Conservation (phyloP, 2,797 vertebrate genomes). For the Hydrophis major region DNA sequence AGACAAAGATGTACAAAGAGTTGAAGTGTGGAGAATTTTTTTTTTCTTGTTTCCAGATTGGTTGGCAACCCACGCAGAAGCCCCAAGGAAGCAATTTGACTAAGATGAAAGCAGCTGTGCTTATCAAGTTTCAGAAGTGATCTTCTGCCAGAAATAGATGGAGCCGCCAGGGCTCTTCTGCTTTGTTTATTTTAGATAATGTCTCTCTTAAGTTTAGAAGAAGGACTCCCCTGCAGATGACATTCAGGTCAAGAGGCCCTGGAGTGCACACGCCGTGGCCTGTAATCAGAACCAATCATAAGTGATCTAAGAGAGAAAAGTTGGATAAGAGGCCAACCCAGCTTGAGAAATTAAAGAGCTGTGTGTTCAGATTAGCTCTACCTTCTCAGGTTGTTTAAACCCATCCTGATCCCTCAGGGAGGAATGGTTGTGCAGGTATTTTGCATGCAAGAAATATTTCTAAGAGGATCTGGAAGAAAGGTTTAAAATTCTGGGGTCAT, state of each 20-base stretch:
- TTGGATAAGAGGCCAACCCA: neutral
- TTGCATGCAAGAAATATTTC: neutral
- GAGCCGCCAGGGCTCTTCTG: neutral
- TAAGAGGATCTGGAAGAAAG: neutral
- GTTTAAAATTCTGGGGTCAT: neutral
- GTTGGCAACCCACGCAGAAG: neutral
- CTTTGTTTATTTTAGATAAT: constrained; percentile 15
- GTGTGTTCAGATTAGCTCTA: neutral
- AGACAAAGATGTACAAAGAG: neutral
- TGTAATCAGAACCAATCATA: neutral
- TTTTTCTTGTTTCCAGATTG: neutral
- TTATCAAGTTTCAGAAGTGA: constrained; percentile 22
- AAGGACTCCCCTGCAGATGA: neutral
- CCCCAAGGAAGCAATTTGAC: neutral
- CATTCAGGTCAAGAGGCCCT: neutral
- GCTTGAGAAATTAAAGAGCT: neutral
- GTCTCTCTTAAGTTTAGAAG: neutral
- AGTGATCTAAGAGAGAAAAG: neutral
- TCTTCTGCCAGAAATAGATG: constrained; percentile 6
- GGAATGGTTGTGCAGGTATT: neutral
- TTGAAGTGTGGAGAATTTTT: neutral
- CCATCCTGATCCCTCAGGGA: neutral
- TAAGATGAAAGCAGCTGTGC: neutral
- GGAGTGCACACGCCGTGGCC: neutral
- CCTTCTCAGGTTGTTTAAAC: neutral